Percentiles rank a stretch among this genome's conserved stretches.
phyloP scores from a whole-genome alignment of 2,113 vertebrate genomes.

The Proterorhinus semilunaris region DNA sequence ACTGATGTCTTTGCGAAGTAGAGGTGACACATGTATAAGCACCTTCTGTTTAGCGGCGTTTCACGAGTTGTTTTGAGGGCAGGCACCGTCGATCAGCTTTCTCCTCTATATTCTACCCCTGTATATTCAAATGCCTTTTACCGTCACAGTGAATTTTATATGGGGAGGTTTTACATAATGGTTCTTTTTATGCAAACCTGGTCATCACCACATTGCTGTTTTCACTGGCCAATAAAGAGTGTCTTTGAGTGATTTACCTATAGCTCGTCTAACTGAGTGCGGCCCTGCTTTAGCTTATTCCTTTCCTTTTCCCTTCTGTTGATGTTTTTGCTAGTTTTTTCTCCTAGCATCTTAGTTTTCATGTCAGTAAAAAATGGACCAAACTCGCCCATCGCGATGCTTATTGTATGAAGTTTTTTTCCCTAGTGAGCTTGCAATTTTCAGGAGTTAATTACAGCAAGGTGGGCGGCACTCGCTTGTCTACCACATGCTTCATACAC shows the following conservation, averaged over 20 bases:
- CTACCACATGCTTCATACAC: too few relatives aligned
- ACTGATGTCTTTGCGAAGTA: constrained; percentile 30
- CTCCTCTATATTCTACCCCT: neutral
- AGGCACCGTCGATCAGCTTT: constrained; percentile 22
- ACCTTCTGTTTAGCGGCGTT: constrained; percentile 6
- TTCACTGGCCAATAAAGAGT: constrained; percentile 70
- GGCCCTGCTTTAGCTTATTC: too few relatives aligned
- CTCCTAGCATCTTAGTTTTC: too few relatives aligned
- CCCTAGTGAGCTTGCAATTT: too few relatives aligned
- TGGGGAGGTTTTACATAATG: constrained; percentile 37
- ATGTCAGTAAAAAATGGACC: too few relatives aligned
- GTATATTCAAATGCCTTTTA: constrained; percentile 25
- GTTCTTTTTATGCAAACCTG: constrained; percentile 64
- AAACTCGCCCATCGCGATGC: too few relatives aligned
- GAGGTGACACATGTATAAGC: neutral
- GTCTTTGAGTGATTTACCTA: constrained; percentile 68
- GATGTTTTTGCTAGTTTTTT: too few relatives aligned
- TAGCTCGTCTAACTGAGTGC: constrained; percentile 22
- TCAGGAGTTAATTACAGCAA: too few relatives aligned
- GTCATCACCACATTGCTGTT: constrained; percentile 65
- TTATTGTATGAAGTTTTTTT: too few relatives aligned
- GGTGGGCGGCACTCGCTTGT: too few relatives aligned
- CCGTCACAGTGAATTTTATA: constrained; percentile 19
- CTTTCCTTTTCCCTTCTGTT: too few relatives aligned
- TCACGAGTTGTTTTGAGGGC: constrained; percentile 7